Evolutionary conservation across 2,113 vertebrate species (phyloP).

Genomic region (Cnemophilus loriae): DNA sequence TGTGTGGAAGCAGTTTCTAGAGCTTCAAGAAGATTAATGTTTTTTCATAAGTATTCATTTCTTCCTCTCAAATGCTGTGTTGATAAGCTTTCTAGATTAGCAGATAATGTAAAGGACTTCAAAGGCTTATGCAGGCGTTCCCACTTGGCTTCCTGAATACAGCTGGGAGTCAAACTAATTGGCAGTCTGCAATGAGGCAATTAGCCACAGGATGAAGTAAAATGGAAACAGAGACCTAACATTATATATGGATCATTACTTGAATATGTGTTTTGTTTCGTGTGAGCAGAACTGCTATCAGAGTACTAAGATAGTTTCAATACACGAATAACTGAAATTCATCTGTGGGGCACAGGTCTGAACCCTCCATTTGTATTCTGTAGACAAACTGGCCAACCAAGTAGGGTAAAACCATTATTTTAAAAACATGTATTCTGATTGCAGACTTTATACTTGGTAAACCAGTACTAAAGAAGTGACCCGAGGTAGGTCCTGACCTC

Average conservation of each 20-base stretch:
- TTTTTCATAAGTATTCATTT: slow-evolving; percentile 24
- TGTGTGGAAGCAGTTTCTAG: background rate
- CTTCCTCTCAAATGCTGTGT: background rate
- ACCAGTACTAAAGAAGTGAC: background rate
- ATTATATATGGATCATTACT: slow-evolving; percentile 3
- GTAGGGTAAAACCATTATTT: background rate
- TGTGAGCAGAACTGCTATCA: background rate
- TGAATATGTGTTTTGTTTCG: background rate
- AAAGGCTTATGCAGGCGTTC: slow-evolving; percentile 11
- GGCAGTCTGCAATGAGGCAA: background rate
- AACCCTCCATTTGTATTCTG: background rate
- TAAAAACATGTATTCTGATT: accelerated
- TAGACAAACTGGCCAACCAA: background rate
- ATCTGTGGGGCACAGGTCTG: background rate
- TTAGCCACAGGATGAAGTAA: slow-evolving; percentile 21
- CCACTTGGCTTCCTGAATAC: background rate
- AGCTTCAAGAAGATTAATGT: background rate
- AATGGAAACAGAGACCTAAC: background rate
- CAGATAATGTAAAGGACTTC: slow-evolving; percentile 39
- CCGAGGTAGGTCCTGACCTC: background rate
- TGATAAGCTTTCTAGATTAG: slow-evolving; percentile 36
- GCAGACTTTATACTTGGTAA: background rate
- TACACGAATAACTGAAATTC: background rate
- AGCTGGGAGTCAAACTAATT: slow-evolving; percentile 34
- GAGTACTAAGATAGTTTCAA: background rate